Evolutionary conservation across 2,888 invertebrate genomes (phyloP).

Genomic region (Ceratothoa steindachneri): DNA sequence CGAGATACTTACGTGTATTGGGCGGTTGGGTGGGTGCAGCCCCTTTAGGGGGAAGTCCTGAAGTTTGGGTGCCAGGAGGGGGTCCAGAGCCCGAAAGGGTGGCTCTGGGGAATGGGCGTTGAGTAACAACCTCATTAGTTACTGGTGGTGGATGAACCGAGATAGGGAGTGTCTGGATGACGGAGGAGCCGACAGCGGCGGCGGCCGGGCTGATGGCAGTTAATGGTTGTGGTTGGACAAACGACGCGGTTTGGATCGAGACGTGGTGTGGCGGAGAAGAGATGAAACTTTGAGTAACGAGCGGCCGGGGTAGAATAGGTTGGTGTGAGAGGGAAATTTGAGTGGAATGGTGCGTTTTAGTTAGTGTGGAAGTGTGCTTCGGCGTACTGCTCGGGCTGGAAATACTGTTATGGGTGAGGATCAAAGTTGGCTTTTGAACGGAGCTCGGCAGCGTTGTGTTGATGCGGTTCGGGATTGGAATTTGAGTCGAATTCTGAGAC

Average conservation of each 20-base stretch:
- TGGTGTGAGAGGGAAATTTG: background rate
- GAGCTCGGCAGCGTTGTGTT: background rate
- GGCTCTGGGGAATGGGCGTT: background rate
- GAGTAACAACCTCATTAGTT: background rate
- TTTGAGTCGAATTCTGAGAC: background rate
- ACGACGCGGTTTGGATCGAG: background rate
- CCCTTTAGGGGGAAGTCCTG: background rate
- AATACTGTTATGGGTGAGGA: background rate
- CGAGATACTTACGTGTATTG: background rate
- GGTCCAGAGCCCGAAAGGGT: no score
- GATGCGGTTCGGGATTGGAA: conserved; percentile 5
- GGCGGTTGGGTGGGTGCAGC: background rate
- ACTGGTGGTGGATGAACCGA: background rate
- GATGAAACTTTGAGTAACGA: background rate
- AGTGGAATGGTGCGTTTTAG: background rate
- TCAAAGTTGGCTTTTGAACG: conserved; percentile 6
- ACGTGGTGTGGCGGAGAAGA: background rate
- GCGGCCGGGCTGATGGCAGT: background rate
- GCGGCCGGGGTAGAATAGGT: background rate
- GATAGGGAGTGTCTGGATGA: background rate
- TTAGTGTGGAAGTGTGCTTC: background rate
- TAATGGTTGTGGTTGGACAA: conserved; percentile 4
- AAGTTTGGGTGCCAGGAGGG: no score
- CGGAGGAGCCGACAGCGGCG: background rate
- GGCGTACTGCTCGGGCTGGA: background rate